Evolutionary conservation across 2,797 vertebrate species (phyloP).

Genomic region (Zalophus californianus): DNA sequence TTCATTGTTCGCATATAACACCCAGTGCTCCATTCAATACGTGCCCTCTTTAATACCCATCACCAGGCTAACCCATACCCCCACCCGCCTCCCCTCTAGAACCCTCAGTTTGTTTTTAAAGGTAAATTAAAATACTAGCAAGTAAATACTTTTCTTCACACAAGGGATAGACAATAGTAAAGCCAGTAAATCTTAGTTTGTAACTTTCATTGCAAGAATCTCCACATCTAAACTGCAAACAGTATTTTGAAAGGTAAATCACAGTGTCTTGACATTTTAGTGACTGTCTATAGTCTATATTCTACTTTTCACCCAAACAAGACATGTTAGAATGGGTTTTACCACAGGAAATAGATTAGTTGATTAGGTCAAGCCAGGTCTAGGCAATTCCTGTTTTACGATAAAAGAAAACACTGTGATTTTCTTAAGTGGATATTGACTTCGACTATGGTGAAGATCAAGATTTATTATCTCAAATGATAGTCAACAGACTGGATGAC

Average conservation of each 20-base stretch:
- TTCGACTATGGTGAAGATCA: slow-evolving; percentile 68
- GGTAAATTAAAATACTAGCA: not conserved
- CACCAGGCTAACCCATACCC: too few species aligned
- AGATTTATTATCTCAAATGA: slow-evolving; percentile 80
- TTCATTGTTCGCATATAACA: too few species aligned
- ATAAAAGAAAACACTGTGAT: slow-evolving; percentile 75
- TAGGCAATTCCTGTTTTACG: slow-evolving; percentile 67
- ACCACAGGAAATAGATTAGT: slow-evolving; percentile 47
- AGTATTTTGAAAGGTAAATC: slow-evolving; percentile 34
- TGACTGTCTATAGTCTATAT: not conserved
- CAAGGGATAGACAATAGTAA: not conserved
- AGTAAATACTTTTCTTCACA: not conserved
- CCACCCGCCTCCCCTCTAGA: too few species aligned
- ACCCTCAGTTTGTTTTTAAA: not conserved
- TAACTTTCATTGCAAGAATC: not conserved
- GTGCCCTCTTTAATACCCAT: too few species aligned
- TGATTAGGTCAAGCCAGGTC: slow-evolving; percentile 35
- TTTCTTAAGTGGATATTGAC: slow-evolving; percentile 80
- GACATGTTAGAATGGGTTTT: not conserved
- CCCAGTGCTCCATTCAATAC: too few species aligned
- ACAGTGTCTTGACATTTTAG: slow-evolving; percentile 24
- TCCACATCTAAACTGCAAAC: slow-evolving; percentile 5
- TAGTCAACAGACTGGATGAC: slow-evolving; percentile 63
- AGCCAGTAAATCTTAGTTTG: not conserved
- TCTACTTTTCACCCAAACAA: slow-evolving; percentile 30